phyloP scores from a whole-genome alignment of 2,113 vertebrate genomes.

The Leptobrachium leishanense region DNA sequence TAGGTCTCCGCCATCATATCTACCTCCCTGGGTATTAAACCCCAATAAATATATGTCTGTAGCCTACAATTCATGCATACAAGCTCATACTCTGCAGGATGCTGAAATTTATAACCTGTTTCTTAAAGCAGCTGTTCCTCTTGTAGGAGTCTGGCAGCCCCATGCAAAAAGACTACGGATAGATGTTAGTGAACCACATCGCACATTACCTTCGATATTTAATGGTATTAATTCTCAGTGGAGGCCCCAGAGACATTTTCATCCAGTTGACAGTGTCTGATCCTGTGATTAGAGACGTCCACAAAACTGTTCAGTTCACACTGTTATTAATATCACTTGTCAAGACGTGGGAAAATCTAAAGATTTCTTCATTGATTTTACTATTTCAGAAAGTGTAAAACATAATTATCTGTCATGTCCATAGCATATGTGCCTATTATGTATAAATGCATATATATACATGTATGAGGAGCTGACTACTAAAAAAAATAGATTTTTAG shows the following conservation, averaged over 20 bases:
- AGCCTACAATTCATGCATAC: conserved; percentile 14
- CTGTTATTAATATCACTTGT: neutral
- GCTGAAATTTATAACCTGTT: conserved; percentile 23
- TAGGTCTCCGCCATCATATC: conserved; percentile 14
- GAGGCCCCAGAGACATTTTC: conserved; percentile 9
- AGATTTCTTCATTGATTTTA: neutral
- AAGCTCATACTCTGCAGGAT: conserved; percentile 38
- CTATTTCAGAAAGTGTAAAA: neutral
- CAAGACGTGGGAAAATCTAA: too few relatives aligned
- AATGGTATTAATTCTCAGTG: conserved; percentile 26
- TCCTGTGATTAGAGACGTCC: conserved; percentile 1
- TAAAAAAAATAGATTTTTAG: too few relatives aligned
- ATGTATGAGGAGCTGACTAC: too few relatives aligned
- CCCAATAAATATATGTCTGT: conserved; percentile 34
- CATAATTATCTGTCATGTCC: neutral
- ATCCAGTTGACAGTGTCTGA: conserved; percentile 23
- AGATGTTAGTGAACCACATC: neutral
- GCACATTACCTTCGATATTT: neutral
- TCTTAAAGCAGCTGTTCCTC: conserved; percentile 37
- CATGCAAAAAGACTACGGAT: neutral
- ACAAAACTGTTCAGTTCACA: neutral
- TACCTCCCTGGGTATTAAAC: conserved; percentile 22
- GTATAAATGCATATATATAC: neutral
- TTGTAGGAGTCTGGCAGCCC: conserved; percentile 4
- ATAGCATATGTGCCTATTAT: neutral